Base-by-base conservation (phyloP, 2,113 vertebrate species). In the Lophotis ruficrista region DNA sequence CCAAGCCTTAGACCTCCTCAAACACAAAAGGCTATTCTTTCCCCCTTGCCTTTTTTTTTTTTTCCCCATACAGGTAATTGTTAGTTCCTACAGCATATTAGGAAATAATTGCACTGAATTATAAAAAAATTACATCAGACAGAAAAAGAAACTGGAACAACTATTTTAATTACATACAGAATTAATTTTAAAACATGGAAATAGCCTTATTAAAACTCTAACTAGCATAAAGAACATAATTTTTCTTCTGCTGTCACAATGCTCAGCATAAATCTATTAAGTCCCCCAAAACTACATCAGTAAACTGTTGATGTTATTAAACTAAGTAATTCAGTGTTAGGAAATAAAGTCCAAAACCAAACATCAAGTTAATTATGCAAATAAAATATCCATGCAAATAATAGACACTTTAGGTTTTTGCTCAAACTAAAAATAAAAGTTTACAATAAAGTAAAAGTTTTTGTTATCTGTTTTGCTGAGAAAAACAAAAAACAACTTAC, bases 311-410 rank as follows among this genome's bases (percentile, higher is more conserved):
- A 79, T 41, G 4, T 20, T 75, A 66, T 53, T 70, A 37, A 85
- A 57, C 12, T 27, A 87, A 51, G 66, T 70, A 75, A 79, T 50
- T 83, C 53, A 47, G 14, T 60, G n/a, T 33, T 33, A 85, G 33
- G 27, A 93, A 93, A 76, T 61, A 50, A 80, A 95, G 89, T 68
- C 62, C 15, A 64, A 81, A 72, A 38, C 6, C 9, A 60, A 89
- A 56, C 18, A 56, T 43, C 19, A 81, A 72, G 71, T 13, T 54
- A 65, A 43, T n/a, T 70, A 54, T 27, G 30, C 25, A 87, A 95
- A 66, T 78, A 61, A 65, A 48, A 70, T 13, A 91, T 14, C 45
- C 33, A 37, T 71, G 20, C 10, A 69, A 69, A 53, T 57, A 70
- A 57, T 1, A 53, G 12, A 45, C 14, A 7, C 4, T 47, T 84